phyloP scores from a whole-genome alignment of 2,888 invertebrate species.

The Poecilobothrus nobilitatus region DNA sequence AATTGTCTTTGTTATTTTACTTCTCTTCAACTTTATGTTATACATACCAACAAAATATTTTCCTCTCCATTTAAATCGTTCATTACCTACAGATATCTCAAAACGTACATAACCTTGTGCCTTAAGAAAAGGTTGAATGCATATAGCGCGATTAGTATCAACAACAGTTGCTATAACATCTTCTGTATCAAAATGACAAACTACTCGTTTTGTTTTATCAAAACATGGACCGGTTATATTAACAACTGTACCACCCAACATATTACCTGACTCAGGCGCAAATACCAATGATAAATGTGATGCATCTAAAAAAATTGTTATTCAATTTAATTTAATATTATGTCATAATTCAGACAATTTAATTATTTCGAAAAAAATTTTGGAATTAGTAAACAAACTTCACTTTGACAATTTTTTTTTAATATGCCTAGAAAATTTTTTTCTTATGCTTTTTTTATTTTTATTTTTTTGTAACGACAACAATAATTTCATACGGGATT shows the following conservation, averaged over 20 bases:
- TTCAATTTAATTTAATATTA: background rate
- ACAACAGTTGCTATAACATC: slow-evolving; percentile 69
- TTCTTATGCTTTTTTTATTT: too few species aligned
- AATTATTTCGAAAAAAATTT: too few species aligned
- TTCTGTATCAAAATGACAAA: slow-evolving; percentile 76
- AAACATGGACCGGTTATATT: slow-evolving; percentile 97
- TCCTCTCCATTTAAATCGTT: slow-evolving; percentile 80
- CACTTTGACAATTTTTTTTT: too few species aligned
- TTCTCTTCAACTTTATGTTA: background rate
- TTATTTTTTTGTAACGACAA: too few species aligned
- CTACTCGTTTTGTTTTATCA: slow-evolving; percentile 61
- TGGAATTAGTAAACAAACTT: too few species aligned
- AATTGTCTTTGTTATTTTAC: background rate
- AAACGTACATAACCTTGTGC: slow-evolving; percentile 84
- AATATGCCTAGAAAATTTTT: too few species aligned
- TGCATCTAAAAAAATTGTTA: slow-evolving; percentile 50
- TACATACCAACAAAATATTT: slow-evolving; percentile 80
- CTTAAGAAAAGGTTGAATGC: slow-evolving; percentile 77
- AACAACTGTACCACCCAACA: slow-evolving; percentile 93
- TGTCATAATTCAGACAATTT: too few species aligned
- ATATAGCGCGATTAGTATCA: slow-evolving; percentile 75
- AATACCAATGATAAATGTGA: slow-evolving; percentile 74
- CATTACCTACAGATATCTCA: slow-evolving; percentile 74
- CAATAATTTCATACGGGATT: too few species aligned
- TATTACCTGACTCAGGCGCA: slow-evolving; percentile 92